A percentile compares a stretch with the other conserved stretches of the same genome.
These are phyloP conservation scores for Rhingia rostrata DNA, from an alignment of 2,888 invertebrate genomes.

Conservation along the genomic window DNA sequence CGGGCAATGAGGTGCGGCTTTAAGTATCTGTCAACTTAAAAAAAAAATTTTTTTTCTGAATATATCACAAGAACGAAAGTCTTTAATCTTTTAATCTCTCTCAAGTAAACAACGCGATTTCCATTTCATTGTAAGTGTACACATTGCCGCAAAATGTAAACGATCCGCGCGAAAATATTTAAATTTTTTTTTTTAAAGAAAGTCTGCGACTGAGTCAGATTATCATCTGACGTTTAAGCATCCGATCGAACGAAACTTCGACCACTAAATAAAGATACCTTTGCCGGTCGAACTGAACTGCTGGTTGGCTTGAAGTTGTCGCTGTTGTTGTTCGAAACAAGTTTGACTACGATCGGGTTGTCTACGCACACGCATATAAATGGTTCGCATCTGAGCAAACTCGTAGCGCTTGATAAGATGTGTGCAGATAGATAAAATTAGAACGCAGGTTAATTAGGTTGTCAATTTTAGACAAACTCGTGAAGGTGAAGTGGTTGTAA, in stretches of 20 bases:
- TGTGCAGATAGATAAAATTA: slow-evolving; percentile 20
- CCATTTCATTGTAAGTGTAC: not conserved
- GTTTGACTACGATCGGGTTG: slow-evolving; percentile 27
- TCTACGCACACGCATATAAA: slow-evolving; percentile 21
- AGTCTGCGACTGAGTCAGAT: not conserved
- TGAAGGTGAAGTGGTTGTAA: not conserved
- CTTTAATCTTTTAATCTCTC: not conserved
- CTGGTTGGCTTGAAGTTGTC: slow-evolving; percentile 5
- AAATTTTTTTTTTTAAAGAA: not conserved
- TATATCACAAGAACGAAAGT: slow-evolving; percentile 2
- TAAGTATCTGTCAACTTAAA: slow-evolving; percentile 13
- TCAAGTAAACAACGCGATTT: not conserved
- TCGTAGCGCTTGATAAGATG: slow-evolving; percentile 4
- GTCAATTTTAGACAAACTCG: not conserved
- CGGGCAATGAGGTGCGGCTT: not conserved
- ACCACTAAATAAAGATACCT: slow-evolving; percentile 27
- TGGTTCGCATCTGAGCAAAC: not conserved
- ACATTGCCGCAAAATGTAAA: not conserved
- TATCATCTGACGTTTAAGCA: not conserved
- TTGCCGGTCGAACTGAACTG: not conserved
- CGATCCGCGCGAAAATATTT: not conserved
- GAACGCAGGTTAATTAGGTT: slow-evolving; percentile 11
- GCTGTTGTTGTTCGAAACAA: slow-evolving; percentile 18
- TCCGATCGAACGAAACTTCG: slow-evolving; percentile 26
- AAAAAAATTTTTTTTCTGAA: not conserved